Percentiles rank a stretch among this genome's conserved stretches.
Evolutionary conservation across 2,797 vertebrate genomes (phyloP).

Genomic region (Pangasius krempfi): DNA sequence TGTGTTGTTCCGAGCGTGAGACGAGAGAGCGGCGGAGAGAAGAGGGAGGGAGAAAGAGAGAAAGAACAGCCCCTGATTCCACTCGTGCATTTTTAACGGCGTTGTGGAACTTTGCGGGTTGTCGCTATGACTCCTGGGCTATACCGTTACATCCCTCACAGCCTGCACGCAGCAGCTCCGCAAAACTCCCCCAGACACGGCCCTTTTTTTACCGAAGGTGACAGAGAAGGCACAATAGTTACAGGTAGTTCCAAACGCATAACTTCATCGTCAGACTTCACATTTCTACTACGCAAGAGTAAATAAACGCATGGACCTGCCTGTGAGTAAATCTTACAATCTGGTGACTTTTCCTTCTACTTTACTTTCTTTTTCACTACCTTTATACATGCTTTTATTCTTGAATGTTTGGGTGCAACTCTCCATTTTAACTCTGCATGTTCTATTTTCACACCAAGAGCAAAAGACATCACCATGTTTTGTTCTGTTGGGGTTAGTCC

Average conservation of each 20-base stretch:
- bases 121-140: constrained; percentile 74
- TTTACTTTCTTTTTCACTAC: neutral
- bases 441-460: neutral
- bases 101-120: constrained; percentile 75
- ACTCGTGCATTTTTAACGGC: constrained; percentile 82
- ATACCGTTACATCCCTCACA: constrained; percentile 55
- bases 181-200: constrained; percentile 39
- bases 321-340: constrained; percentile 4
- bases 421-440: neutral
- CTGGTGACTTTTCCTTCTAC: neutral
- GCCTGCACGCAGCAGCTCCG: neutral
- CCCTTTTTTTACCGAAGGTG: constrained; percentile 1
- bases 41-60: constrained; percentile 11
- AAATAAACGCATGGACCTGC: neutral
- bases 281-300: neutral
- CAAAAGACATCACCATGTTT: neutral
- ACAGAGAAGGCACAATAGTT: constrained; percentile 40
- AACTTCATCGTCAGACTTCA: neutral
- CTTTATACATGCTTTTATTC: neutral
- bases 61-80: constrained; percentile 68
- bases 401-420: neutral
- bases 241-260: neutral
- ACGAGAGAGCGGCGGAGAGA: neutral
- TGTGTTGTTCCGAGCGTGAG: neutral
- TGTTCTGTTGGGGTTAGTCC: neutral